phyloP scores from a whole-genome alignment of 1,140 invertebrate species.

The Eupeodes corollae region DNA sequence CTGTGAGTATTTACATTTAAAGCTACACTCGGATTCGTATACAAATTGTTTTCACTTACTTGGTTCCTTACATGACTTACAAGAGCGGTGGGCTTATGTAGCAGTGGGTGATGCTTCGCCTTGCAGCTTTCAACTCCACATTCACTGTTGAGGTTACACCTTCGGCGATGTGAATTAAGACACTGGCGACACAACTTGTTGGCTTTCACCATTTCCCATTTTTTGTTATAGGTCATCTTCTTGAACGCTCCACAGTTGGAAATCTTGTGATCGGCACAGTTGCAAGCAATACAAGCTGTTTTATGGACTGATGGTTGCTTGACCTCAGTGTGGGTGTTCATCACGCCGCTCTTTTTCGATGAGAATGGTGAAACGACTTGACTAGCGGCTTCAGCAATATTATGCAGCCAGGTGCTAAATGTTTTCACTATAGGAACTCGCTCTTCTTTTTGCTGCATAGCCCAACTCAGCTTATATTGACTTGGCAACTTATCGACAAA shows the following conservation, averaged over 20 bases:
- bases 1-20: neutral
- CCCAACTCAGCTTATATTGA: conserved; percentile 1
- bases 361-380: neutral
- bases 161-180: neutral
- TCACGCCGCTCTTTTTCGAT: neutral
- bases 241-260: neutral
- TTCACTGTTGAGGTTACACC: neutral
- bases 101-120: neutral
- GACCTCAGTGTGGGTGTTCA: neutral
- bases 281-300: neutral
- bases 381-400: neutral
- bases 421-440: neutral
- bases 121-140: neutral
- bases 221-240: neutral
- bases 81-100: neutral
- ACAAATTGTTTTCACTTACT: no score
- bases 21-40: neutral
- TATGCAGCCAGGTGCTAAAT: neutral
- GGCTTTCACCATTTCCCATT: neutral
- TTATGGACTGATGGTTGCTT: neutral
- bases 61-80: no score
- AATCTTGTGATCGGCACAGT: neutral
- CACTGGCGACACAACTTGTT: conserved; percentile 2
- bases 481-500: neutral
- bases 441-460: neutral